Evolutionary conservation across 2,797 vertebrate genomes (phyloP).

Genomic region (Hipposideros larvatus): DNA sequence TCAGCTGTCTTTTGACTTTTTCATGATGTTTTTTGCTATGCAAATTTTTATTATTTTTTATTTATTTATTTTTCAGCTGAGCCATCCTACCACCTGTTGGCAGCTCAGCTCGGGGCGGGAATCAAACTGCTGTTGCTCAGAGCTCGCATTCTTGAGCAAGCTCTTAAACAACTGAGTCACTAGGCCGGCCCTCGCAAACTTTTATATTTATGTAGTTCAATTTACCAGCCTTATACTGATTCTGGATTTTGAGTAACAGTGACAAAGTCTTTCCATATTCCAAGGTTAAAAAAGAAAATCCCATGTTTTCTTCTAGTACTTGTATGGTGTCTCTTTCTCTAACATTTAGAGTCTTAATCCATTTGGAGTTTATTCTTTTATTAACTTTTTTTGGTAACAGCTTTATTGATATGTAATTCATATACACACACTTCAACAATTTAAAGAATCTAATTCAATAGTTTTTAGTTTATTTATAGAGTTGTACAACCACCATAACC

Average conservation of each 20-base stretch:
- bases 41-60: not conserved
- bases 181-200: no score
- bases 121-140: no score
- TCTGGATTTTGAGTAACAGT: not conserved
- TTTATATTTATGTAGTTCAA: not conserved
- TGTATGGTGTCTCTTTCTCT: not conserved
- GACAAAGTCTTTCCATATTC: not conserved
- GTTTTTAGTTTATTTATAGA: not conserved
- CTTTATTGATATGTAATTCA: not conserved
- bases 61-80: no score
- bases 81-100: no score
- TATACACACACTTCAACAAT: not conserved
- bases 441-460: not conserved
- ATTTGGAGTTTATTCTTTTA: not conserved
- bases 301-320: not conserved
- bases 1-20: not conserved
- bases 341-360: not conserved
- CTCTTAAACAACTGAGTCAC: no score
- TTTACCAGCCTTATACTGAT: not conserved
- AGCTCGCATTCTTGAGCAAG: no score
- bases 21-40: not conserved
- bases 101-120: no score
- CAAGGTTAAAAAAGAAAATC: conserved; percentile 18
- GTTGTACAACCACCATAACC: not conserved
- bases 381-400: not conserved